Conservation (phyloP, 2,888 invertebrate species). For the Ditylenchus weischeri region DNA sequence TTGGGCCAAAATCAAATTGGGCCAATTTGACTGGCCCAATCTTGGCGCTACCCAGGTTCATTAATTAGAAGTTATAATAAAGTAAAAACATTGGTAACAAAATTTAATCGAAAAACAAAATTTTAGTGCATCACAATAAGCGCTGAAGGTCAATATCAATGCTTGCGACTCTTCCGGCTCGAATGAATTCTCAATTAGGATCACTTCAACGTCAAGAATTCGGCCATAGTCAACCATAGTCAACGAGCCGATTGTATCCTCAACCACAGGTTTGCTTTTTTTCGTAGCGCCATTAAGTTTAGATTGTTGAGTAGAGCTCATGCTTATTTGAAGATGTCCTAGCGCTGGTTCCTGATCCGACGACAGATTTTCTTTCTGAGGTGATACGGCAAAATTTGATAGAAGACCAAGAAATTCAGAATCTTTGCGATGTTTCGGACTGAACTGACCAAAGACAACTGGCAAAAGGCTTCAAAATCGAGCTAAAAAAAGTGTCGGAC, state of each 20-base stretch:
- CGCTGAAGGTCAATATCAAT: constrained; percentile 75
- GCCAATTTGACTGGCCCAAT: too few relatives aligned
- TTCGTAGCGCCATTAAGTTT: constrained; percentile 14
- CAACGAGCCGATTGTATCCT: constrained; percentile 36
- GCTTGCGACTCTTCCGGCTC: constrained; percentile 74
- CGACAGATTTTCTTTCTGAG: constrained; percentile 40
- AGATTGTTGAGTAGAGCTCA: constrained; percentile 15
- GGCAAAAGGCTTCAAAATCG: too few relatives aligned
- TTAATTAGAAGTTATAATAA: too few relatives aligned
- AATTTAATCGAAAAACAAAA: too few relatives aligned
- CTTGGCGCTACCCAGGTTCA: too few relatives aligned
- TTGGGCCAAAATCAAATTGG: too few relatives aligned
- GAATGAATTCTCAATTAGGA: constrained; percentile 78
- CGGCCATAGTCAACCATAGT: constrained; percentile 47
- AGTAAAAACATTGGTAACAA: too few relatives aligned
- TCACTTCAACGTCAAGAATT: constrained; percentile 69
- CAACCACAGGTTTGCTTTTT: constrained; percentile 10
- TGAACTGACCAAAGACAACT: too few relatives aligned
- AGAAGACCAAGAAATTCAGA: constrained; percentile 84
- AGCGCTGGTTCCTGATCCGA: constrained; percentile 37
- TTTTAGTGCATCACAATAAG: constrained; percentile 42
- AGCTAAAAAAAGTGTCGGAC: too few relatives aligned
- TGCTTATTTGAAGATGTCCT: constrained; percentile 18
- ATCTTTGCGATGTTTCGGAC: too few relatives aligned
- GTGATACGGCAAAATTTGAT: constrained; percentile 72